phyloP scores from a whole-genome alignment of 2,797 vertebrate species.

The Carcharodon carcharias region DNA sequence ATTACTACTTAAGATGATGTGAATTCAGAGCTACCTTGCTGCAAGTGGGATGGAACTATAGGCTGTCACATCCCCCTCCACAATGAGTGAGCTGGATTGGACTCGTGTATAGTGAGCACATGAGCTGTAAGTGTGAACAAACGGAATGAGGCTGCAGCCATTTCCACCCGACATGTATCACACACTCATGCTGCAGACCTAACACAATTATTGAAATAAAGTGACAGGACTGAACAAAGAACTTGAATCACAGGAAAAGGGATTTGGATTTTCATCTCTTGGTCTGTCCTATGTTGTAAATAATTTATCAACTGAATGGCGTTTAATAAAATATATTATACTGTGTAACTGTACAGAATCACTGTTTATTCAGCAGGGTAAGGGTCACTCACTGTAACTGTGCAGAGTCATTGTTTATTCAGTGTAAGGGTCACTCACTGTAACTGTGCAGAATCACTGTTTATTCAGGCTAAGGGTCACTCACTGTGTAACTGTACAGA shows the following conservation, averaged over 20 bases:
- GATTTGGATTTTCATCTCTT: neutral
- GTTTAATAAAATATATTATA: neutral
- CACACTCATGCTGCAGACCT: no score
- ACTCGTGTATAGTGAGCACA: neutral
- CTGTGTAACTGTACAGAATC: neutral
- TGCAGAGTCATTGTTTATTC: neutral
- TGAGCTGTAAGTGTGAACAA: neutral
- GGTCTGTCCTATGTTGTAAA: neutral
- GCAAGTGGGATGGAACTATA: no score
- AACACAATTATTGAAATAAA: neutral
- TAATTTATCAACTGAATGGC: neutral
- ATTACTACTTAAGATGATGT: conserved; percentile 79
- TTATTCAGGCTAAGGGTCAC: neutral
- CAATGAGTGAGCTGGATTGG: neutral
- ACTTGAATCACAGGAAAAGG: neutral
- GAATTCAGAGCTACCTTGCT: neutral
- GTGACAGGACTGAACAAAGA: neutral
- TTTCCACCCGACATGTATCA: neutral
- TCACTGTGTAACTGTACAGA: neutral
- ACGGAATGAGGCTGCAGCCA: neutral
- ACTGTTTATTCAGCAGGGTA: neutral
- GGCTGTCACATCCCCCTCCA: neutral
- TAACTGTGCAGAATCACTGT: neutral
- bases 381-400: neutral
- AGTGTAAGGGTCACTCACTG: neutral